Base-by-base conservation (phyloP, 2,113 vertebrate species). In the Tylochromis polylepis region DNA sequence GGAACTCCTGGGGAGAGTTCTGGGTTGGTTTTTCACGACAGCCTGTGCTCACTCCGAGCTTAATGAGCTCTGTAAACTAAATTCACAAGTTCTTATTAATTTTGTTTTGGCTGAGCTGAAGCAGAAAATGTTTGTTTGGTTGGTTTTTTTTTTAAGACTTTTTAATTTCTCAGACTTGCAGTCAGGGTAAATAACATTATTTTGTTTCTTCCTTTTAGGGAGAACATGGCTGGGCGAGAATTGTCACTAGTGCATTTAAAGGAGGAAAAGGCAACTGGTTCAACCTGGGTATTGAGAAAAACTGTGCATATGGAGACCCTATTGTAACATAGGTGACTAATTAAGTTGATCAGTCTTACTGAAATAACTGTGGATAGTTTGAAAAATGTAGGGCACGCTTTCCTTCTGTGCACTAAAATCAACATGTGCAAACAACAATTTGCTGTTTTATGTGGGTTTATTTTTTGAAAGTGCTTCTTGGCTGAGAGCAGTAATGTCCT, bases 1-100 rank as follows among this genome's bases (percentile, higher is more conserved):
- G 98, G 4, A 99, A 99, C 85, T 99, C 99, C 0, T 99, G 99
- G 98, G 99, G 98, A 1, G 98, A 99, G 83, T 98, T 98, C 2
- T 99, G 99, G 99, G 99, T 99, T 89, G 96, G 98, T 93, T 49
- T 86, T 16, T 81, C 31, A 79, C 3, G 8, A 56, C 77, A 79
- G 77, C 20, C 12, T 79, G 51, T 57, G 77, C 58, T 49, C 59
- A 22, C 55, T n/a, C 56, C 3, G 0, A 31, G 36, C 36, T 38
- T 57, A 24, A 77, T 56, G 36, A 78, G 10, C 77, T 46, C 38
- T 78, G 22, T 7, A 27, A 70, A 59, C 22, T 1, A 79, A 29
- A 75, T 24, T 57, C 62, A 41, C 62, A 53, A 34, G 2, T 77
- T 75, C 24, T 46, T 57, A 58, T 31, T 4, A 6, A 24, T 78